phyloP scores from a whole-genome alignment of 2,113 vertebrate species.

The Saccopteryx bilineata region DNA sequence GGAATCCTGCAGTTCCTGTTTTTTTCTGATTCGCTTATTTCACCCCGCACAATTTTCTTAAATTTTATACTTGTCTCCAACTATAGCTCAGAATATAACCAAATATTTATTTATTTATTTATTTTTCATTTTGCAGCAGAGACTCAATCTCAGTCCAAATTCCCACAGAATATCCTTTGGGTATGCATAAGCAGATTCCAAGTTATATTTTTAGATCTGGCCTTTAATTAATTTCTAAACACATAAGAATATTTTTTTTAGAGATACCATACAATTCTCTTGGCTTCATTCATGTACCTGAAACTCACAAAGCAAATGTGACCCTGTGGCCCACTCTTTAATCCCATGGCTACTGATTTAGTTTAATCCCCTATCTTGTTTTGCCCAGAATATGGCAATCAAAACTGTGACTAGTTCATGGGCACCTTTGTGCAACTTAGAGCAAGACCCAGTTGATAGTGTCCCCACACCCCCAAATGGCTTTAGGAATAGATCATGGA shows the following conservation, averaged over 20 bases:
- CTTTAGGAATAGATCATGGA: not conserved
- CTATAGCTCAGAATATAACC: conserved; percentile 15
- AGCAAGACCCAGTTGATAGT: not conserved
- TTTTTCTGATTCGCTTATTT: no score
- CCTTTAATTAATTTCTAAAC: not conserved
- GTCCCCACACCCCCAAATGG: accelerated
- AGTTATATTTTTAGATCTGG: not conserved
- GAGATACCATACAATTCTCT: not conserved
- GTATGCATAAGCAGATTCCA: not conserved
- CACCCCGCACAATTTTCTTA: no score
- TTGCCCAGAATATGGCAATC: not conserved
- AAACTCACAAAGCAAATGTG: not conserved
- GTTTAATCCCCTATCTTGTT: not conserved
- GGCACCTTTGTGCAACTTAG: not conserved
- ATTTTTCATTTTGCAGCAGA: not conserved
- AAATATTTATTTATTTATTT: not conserved
- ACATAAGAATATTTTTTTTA: not conserved
- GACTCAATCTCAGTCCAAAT: not conserved
- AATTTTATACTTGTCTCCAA: conserved; percentile 12
- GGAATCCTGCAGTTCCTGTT: no score
- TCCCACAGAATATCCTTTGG: not conserved
- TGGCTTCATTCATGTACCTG: not conserved
- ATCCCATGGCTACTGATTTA: not conserved
- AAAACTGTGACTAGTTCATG: not conserved
- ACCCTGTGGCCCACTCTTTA: not conserved